Percentiles rank a stretch among this genome's conserved stretches.
Conservation (phyloP, 2,113 vertebrate genomes). For the Macrotis lagotis region DNA sequence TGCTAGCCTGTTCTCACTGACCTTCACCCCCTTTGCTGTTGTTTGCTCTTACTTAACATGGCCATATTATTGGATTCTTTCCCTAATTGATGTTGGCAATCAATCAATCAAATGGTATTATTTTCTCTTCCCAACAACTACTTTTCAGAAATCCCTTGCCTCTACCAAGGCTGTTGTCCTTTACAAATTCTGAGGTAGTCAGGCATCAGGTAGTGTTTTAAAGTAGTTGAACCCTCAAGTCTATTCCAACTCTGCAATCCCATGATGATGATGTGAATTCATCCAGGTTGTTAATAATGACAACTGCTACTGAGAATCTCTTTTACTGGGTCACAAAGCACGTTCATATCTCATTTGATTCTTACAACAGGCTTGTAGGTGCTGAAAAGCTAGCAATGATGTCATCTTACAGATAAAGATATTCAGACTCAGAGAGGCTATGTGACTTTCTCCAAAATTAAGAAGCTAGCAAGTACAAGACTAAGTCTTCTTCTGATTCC, state of each 20-base stretch:
- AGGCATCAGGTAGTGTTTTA: neutral
- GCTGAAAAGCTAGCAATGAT: neutral
- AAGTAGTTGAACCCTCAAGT: neutral
- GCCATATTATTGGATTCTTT: neutral
- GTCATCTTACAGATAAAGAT: neutral
- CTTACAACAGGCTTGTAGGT: neutral
- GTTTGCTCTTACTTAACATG: neutral
- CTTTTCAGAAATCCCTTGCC: neutral
- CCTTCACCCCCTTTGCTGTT: neutral
- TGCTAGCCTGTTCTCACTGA: neutral
- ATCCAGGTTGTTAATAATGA: neutral
- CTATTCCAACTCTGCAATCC: neutral
- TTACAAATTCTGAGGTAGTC: neutral
- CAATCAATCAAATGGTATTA: neutral
- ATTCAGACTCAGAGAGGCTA: neutral
- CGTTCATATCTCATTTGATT: neutral
- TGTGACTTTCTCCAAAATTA: neutral
- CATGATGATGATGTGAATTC: neutral
- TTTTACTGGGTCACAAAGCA: neutral
- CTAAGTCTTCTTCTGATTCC: neutral
- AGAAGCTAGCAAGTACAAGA: neutral
- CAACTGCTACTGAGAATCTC: neutral
- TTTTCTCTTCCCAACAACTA: neutral
- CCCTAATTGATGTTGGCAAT: neutral
- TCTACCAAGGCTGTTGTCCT: neutral